Base-by-base conservation (phyloP, 2,888 invertebrate genomes). In the Lagria hirta region DNA sequence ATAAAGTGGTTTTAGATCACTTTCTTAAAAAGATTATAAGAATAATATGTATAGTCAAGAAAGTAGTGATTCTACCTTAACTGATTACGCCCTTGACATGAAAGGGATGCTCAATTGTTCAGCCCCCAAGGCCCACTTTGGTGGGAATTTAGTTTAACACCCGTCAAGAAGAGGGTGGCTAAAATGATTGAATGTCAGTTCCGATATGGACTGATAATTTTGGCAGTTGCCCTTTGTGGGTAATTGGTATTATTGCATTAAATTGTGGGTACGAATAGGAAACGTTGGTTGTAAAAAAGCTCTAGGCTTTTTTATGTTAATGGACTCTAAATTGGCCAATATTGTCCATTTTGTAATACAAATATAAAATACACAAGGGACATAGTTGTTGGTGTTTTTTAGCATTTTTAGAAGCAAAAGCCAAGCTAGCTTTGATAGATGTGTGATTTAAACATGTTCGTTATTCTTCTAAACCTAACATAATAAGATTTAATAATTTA, bases 171-270 rank as follows among this genome's bases (percentile, higher is more conserved):
- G 59, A 58, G 60, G 60, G 60, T 57, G 58, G 52, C 51, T 26
- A 23, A 40, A 49, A 60, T 61, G 61, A 62, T 62, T 58, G 63
- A 62, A 62, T 54, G 63, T 61, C 60, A 60, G 50, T 51, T 49
- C 49, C 59, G 60, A 61, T 62, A 60, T 62, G 64, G 64, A 58
- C 60, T 61, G 61, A 61, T 64, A 62, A 61, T 61, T 61, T 55
- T 58, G 61, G 54, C 61, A 58, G 56, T 60, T 57, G 60, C 51
- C 60, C 52, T 56, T 62, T 62, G 60, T 62, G 36, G 40, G 51
- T 61, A 64, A 64, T 61, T 63, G 62, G 60, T 52, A 51, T 61
- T 59, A 62, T 61, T 60, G 57, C 54, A 57, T 58, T 58, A 56
- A 58, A 59, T 54, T 50, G 56, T 49, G 51, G 54, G 48, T 49